Evolutionary conservation across 2,113 vertebrate species (phyloP), one percentile per base, ranked within the genome.

Genomic region (Ceyx cyanopectus): DNA sequence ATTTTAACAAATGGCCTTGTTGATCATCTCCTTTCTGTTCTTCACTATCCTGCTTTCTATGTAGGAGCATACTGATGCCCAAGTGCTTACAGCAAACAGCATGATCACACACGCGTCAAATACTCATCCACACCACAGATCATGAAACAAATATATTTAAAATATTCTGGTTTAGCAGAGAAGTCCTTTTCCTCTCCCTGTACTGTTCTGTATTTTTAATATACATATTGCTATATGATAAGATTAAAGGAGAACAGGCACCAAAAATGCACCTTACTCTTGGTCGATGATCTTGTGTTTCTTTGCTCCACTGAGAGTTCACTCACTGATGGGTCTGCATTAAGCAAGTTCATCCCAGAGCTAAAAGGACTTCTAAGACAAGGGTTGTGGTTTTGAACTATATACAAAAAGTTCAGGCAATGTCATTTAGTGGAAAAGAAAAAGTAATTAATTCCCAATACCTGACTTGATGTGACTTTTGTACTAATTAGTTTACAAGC

Each of bases 1-100:
- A 91, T 74, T 51, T 41, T 85, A 89, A 67, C 46, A 92, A 94
- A 83, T 58, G n/a, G 23, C 40, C 68, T 80, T 80, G 75, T 60
- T 7, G 12, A 81, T 82, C 60, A 87, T 62, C 34, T 89, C 51
- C n/a, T 87, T 89, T 65, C 41, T 26, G 22, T 26, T 82, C 34
- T 73, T 85, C 65, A 16, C 34, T 80, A 18, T 32, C 23, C 56
- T 62, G 17, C 6, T 37, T 82, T 91, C 43, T 54, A 76, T 23
- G 12, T 80, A 81, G 79, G 7, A 65, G 15, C 14, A 37, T 30
- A 68, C 14, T 6, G 7, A 78, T 57, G 56, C 7, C 15, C 21
- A 61, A 45, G 15, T 27, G 9, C 37, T 37, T 37, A 37, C 60
- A 85, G 41, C 26, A 54, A 80, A 83, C 53, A 70, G 37, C 30